A percentile compares a stretch with the other conserved stretches of the same genome.
These are phyloP conservation scores for Maniola jurtina DNA, from an alignment of 1,140 invertebrate genomes.

Conservation along the genomic window DNA sequence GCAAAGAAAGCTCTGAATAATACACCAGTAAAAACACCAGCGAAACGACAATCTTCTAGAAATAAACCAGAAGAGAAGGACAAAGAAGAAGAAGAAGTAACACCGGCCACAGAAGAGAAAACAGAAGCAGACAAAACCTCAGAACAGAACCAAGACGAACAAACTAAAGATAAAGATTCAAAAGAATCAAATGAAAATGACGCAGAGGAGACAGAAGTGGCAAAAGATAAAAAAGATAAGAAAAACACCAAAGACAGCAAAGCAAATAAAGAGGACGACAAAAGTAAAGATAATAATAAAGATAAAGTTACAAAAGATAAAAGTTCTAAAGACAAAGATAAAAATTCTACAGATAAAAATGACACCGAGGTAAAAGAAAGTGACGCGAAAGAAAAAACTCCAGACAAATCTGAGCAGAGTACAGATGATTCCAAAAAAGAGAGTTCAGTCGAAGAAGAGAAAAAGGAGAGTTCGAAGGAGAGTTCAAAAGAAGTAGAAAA, in stretches of 20 bases:
- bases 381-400: constrained; percentile 18
- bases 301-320: constrained; percentile 26
- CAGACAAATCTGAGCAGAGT: constrained; percentile 13
- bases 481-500: constrained; percentile 26
- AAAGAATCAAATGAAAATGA: constrained; percentile 7
- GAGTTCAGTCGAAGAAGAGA: constrained; percentile 15
- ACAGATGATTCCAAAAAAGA: constrained; percentile 25
- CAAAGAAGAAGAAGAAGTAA: constrained; percentile 30
- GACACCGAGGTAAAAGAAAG: constrained; percentile 20
- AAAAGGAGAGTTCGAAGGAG: constrained; percentile 18
- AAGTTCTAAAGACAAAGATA: constrained; percentile 21
- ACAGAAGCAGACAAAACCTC: constrained; percentile 26
- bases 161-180: constrained; percentile 31
- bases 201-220: constrained; percentile 21
- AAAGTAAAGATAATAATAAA: not conserved
- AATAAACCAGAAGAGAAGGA: constrained; percentile 50
- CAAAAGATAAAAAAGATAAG: constrained; percentile 17
- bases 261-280: constrained; percentile 20
- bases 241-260: constrained; percentile 8
- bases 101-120: constrained; percentile 25
- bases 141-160: constrained; percentile 30
- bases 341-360: constrained; percentile 25
- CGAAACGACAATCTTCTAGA: constrained; percentile 57
- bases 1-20: constrained; percentile 49
- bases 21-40: constrained; percentile 44